phyloP scores from a whole-genome alignment of 2,113 vertebrate genomes.

The Saccopteryx bilineata region DNA sequence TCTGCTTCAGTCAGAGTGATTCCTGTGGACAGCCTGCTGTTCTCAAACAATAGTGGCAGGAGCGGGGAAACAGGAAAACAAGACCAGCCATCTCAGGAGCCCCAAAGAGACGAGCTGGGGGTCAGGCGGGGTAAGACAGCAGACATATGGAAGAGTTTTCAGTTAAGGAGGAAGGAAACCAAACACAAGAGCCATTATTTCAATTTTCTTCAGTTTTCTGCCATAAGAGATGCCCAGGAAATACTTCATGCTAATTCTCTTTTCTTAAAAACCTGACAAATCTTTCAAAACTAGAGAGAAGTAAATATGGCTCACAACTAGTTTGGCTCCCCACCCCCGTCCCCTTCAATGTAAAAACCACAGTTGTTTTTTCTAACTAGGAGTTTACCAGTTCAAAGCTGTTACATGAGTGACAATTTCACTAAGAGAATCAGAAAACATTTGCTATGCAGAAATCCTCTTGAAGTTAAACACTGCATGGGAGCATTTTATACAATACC shows the following conservation, averaged over 20 bases:
- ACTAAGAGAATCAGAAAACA: slow-evolving; percentile 43
- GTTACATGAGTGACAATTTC: slow-evolving; percentile 32
- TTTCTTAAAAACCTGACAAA: slow-evolving; percentile 74
- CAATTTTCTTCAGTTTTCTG: slow-evolving; percentile 85
- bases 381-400: slow-evolving; percentile 63
- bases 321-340: slow-evolving; percentile 57
- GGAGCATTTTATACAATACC: slow-evolving; percentile 66
- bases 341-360: slow-evolving; percentile 72
- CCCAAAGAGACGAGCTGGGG: background rate
- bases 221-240: slow-evolving; percentile 82
- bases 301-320: slow-evolving; percentile 74
- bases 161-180: slow-evolving; percentile 72
- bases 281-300: slow-evolving; percentile 79
- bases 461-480: slow-evolving; percentile 30
- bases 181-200: slow-evolving; percentile 85
- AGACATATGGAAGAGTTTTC: slow-evolving; percentile 81
- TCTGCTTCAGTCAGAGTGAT: background rate
- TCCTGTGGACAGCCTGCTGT: background rate
- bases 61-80: slow-evolving; percentile 66
- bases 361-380: background rate
- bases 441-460: slow-evolving; percentile 61
- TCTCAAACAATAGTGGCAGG: background rate
- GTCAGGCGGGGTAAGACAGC: slow-evolving; percentile 63
- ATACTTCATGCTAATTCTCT: slow-evolving; percentile 85
- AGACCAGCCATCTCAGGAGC: slow-evolving; percentile 70